Evolutionary conservation across 1,140 invertebrate species (phyloP).

Genomic region (fruit fly (Drosophila melanogaster)): DNA sequence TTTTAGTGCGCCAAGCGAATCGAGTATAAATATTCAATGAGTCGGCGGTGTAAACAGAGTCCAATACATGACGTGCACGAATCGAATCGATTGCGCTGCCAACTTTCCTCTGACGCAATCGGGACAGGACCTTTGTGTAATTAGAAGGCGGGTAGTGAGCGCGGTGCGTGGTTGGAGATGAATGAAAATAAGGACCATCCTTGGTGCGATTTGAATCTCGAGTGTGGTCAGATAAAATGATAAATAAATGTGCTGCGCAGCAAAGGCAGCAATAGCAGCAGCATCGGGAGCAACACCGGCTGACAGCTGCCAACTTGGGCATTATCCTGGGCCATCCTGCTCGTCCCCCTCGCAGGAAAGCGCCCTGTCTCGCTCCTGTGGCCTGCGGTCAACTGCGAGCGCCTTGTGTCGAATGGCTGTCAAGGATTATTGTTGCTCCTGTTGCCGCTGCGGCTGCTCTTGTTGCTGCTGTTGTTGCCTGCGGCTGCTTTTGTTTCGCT

Average conservation of each 20-base stretch:
- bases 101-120: slow-evolving; percentile 60
- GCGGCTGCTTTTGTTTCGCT: slow-evolving; percentile 21
- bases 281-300: slow-evolving; percentile 7
- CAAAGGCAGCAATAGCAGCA: background rate
- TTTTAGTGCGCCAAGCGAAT: slow-evolving; percentile 67
- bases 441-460: slow-evolving; percentile 34
- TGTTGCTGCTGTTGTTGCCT: slow-evolving; percentile 27
- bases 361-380: slow-evolving; percentile 1
- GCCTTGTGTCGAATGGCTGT: slow-evolving; percentile 62
- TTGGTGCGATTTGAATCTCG: slow-evolving; percentile 58
- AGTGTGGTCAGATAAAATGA: slow-evolving; percentile 39
- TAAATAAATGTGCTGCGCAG: slow-evolving; percentile 52
- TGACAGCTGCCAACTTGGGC: slow-evolving; percentile 37
- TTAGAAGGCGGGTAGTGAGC: slow-evolving; percentile 61
- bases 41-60: slow-evolving; percentile 60
- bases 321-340: slow-evolving; percentile 46
- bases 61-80: slow-evolving; percentile 51
- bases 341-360: background rate
- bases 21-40: slow-evolving; percentile 62
- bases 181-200: slow-evolving; percentile 40
- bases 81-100: slow-evolving; percentile 50
- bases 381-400: slow-evolving; percentile 49
- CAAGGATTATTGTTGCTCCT: slow-evolving; percentile 54
- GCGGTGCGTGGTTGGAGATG: background rate
- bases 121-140: slow-evolving; percentile 42